These are phyloP conservation scores for Poeciliopsis occidentalis DNA, from an alignment of 2,113 vertebrate genomes.

Conservation along the genomic window DNA sequence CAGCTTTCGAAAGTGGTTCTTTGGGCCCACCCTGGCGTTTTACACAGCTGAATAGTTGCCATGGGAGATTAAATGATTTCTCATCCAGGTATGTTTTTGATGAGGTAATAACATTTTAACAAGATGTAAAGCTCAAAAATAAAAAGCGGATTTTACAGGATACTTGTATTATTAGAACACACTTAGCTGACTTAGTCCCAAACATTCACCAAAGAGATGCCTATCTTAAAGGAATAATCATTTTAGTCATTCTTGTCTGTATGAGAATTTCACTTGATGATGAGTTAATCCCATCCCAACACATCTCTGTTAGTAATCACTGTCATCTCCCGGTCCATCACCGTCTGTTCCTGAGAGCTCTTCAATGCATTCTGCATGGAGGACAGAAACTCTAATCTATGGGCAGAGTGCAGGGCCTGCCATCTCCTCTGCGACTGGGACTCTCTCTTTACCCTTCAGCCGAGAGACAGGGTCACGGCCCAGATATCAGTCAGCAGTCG, in stretches of 20 bases:
- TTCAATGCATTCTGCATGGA: constrained; percentile 5
- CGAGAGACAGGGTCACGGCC: constrained; percentile 78
- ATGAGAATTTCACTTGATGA: not conserved
- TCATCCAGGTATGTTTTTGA: no score
- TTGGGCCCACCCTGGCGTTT: no score
- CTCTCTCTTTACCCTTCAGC: constrained; percentile 61
- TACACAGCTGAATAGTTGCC: no score
- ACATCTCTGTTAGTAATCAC: constrained; percentile 30
- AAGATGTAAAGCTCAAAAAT: no score
- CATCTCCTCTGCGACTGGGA: constrained; percentile 47
- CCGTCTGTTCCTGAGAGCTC: not conserved
- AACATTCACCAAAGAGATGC: no score
- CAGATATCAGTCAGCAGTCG: constrained; percentile 86
- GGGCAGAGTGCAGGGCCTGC: constrained; percentile 34
- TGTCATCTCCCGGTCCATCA: constrained; percentile 1
- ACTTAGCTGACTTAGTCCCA: no score
- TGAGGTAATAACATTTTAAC: no score
- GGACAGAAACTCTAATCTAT: constrained; percentile 33
- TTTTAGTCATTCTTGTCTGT: not conserved
- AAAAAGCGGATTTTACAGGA: no score
- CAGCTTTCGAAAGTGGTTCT: no score
- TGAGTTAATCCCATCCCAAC: not conserved
- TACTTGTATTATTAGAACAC: no score
- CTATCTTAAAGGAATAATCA: not conserved
- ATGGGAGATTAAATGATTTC: no score